These are phyloP conservation scores for Anhinga rufa DNA, from an alignment of 2,113 vertebrate species.

Conservation along the genomic window DNA sequence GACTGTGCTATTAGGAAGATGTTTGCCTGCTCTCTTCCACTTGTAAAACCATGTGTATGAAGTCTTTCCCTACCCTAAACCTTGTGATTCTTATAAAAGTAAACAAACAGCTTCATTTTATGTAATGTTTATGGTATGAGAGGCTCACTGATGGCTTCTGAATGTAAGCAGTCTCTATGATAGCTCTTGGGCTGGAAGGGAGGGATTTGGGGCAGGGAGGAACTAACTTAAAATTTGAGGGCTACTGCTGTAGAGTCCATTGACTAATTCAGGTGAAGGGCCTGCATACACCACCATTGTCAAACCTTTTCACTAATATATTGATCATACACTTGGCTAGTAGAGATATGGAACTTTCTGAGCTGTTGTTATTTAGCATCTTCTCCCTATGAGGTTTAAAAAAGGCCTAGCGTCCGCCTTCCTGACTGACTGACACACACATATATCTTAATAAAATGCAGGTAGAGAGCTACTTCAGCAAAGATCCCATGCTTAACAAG, in stretches of 20 bases:
- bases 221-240: neutral
- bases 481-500: neutral
- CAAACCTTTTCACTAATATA: neutral
- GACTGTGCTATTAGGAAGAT: neutral
- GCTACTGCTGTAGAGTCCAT: neutral
- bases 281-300: neutral
- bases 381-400: neutral
- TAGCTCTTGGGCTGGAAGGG: neutral
- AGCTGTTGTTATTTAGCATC: neutral
- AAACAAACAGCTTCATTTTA: neutral
- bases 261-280: fast-evolving
- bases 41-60: neutral
- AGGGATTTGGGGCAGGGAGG: neutral
- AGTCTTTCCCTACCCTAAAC: neutral
- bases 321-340: neutral
- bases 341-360: neutral
- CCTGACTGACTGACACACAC: neutral
- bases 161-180: neutral
- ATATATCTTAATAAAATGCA: neutral
- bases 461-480: neutral
- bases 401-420: neutral
- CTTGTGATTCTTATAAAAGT: neutral
- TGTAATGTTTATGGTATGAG: neutral
- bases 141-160: neutral
- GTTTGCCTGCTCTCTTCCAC: neutral